phyloP scores from a whole-genome alignment of 2,888 invertebrate species.

The Dryococelus australis region DNA sequence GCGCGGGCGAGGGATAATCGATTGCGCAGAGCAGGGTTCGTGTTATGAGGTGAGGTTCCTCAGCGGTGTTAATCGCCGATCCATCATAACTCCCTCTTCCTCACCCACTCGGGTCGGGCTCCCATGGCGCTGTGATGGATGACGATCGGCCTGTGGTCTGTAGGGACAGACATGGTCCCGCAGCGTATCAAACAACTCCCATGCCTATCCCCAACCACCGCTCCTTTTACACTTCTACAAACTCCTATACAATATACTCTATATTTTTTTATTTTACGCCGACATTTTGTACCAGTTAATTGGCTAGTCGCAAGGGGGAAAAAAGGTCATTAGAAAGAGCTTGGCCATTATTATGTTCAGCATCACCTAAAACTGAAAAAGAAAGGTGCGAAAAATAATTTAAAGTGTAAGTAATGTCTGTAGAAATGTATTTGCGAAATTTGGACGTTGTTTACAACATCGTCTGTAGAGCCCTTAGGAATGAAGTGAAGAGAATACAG shows the following conservation, averaged over 20 bases:
- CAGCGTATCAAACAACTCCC: neutral
- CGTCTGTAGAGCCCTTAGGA: too few relatives aligned
- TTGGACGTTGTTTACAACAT: too few relatives aligned
- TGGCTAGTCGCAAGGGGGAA: neutral
- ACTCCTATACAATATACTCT: too few relatives aligned
- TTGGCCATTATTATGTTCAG: neutral
- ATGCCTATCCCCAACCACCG: neutral
- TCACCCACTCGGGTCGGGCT: neutral
- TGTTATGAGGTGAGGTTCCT: conserved; percentile 4
- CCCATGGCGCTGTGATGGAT: neutral
- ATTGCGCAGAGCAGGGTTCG: neutral
- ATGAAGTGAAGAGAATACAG: too few relatives aligned
- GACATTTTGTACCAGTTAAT: neutral
- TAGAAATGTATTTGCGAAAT: too few relatives aligned
- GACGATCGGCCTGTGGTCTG: neutral
- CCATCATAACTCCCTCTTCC: neutral
- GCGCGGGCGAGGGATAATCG: neutral
- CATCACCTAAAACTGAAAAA: too few relatives aligned
- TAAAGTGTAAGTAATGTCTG: too few relatives aligned
- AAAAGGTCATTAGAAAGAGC: neutral
- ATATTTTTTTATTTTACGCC: neutral
- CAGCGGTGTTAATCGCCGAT: conserved; percentile 26
- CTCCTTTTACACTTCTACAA: neutral
- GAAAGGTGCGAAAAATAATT: too few relatives aligned
- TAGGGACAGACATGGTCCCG: neutral